Base-by-base conservation (phyloP, 1,140 invertebrate species). In the Diuraphis noxia region DNA sequence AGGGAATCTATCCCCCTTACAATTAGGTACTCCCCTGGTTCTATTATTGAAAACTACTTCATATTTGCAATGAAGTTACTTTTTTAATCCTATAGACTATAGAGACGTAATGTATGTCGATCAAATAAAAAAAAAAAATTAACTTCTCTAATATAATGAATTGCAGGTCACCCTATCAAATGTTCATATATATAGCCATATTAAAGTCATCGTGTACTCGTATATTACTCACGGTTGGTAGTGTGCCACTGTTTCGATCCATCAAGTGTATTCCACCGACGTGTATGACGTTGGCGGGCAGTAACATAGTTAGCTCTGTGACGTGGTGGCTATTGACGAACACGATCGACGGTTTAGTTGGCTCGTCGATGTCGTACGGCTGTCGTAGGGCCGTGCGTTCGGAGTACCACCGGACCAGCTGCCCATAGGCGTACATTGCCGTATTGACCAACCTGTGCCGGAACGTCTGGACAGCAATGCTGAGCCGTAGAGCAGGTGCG, bases 191-290 rank as follows among this genome's bases (percentile, higher is more conserved):
- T 30, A 89, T 21, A 82, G 9, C n/a, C n/a, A n/a, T n/a, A n/a
- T n/a, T n/a, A n/a, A n/a, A n/a, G n/a, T n/a, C n/a, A 23, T 41
- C 34, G 23, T 40, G 46, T 30, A 34, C n/a, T n/a, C n/a, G n/a
- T n/a, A n/a, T n/a, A n/a, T n/a, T 30, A 90, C 92, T 89, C 52
- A 93, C 93, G 13, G 56, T n/a, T 72, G 92, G 25, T 1, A 92
- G 92, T 25, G 92, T n/a, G 0, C 82, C 63, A 40, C 93, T 92
- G 5, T 93, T 49, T 0, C 90, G 93, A 10, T 93, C 92, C 9
- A n/a, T n/a, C n/a, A 95, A 93, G 92, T 95, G 95, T 19, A 96
- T 93, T n/a, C 95, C 96, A 5, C 95, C 95, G 34, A 96, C 94
- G 93, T 96, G 95, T 13, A 96, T 93, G 5, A 95, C 92, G 56